These are phyloP conservation scores for Thaumetopoea pityocampa DNA, from an alignment of 1,140 invertebrate genomes.

Conservation along the genomic window DNA sequence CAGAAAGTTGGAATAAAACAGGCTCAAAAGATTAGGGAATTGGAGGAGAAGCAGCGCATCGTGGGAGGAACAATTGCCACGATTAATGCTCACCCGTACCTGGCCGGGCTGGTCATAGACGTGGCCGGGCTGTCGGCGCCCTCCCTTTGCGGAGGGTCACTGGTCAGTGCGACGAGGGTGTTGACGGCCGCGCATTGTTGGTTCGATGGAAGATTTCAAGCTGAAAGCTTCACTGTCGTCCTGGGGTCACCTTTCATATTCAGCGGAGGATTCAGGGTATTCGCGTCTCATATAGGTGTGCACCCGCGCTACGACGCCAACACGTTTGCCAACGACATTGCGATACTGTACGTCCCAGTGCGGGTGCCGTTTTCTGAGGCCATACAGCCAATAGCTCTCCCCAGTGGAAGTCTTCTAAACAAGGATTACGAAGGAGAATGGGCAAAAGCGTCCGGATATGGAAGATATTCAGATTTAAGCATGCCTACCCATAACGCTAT, in stretches of 20 bases:
- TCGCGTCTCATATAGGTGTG: constrained; percentile 21
- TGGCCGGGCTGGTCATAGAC: constrained; percentile 44
- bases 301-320: constrained; percentile 35
- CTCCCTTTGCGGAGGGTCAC: constrained; percentile 43
- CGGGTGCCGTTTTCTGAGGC: constrained; percentile 23
- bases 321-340: constrained; percentile 49
- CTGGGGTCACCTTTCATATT: constrained; percentile 42
- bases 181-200: constrained; percentile 57
- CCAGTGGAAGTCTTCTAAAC: constrained; percentile 19
- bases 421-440: constrained; percentile 28
- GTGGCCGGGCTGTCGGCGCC: constrained; percentile 28
- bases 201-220: constrained; percentile 41
- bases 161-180: constrained; percentile 34
- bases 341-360: constrained; percentile 36
- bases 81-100: constrained; percentile 38
- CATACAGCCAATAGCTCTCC: constrained; percentile 33
- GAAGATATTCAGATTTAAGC: constrained; percentile 40
- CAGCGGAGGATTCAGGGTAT: constrained; percentile 37
- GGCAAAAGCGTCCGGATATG: constrained; percentile 39
- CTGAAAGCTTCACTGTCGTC: constrained; percentile 38
- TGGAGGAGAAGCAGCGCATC: constrained; percentile 29
- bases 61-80: constrained; percentile 41
- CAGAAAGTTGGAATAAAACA: constrained; percentile 33
- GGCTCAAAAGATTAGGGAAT: constrained; percentile 31
- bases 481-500: constrained; percentile 33